A percentile compares a stretch with the other conserved stretches of the same genome.
phyloP scores from a whole-genome alignment of 2,888 invertebrate genomes.

The Doris montereyensis region DNA sequence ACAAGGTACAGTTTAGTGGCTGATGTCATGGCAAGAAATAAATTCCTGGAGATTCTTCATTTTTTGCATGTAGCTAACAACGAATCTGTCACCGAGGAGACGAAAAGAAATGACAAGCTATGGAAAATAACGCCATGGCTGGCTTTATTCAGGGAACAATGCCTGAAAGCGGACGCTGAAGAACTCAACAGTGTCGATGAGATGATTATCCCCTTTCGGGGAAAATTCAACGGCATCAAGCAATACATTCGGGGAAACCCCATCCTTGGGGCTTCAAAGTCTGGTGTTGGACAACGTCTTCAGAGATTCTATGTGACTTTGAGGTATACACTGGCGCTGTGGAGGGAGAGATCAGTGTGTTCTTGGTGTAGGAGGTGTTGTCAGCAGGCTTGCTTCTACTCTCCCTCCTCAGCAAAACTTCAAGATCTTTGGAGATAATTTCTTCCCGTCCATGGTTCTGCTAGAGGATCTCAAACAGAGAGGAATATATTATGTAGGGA shows the following conservation, averaged over 20 bases:
- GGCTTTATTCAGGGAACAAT: slow-evolving; percentile 40
- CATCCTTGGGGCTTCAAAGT: slow-evolving; percentile 42
- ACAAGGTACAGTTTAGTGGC: slow-evolving; percentile 39
- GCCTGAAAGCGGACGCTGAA: slow-evolving; percentile 53
- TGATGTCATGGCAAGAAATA: slow-evolving; percentile 41
- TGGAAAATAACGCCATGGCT: slow-evolving; percentile 47
- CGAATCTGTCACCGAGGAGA: neutral
- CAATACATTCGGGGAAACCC: slow-evolving; percentile 44
- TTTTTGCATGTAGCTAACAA: slow-evolving; percentile 40
- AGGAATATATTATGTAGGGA: slow-evolving; percentile 19
- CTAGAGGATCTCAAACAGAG: neutral
- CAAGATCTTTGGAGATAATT: slow-evolving; percentile 30
- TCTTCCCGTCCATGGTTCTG: slow-evolving; percentile 22
- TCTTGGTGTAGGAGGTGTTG: slow-evolving; percentile 35
- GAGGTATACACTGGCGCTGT: slow-evolving; percentile 34
- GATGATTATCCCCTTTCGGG: slow-evolving; percentile 63
- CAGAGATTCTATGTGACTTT: slow-evolving; percentile 41
- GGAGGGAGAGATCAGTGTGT: neutral
- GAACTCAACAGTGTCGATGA: slow-evolving; percentile 59
- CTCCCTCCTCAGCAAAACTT: slow-evolving; percentile 12
- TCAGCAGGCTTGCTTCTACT: slow-evolving; percentile 15
- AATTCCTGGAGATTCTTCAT: slow-evolving; percentile 31
- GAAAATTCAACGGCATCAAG: slow-evolving; percentile 41
- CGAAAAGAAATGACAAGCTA: slow-evolving; percentile 32
- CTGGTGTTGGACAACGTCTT: slow-evolving; percentile 15